Evolutionary conservation across 1,140 invertebrate genomes (phyloP).

Genomic region (Cotesia glomerata): DNA sequence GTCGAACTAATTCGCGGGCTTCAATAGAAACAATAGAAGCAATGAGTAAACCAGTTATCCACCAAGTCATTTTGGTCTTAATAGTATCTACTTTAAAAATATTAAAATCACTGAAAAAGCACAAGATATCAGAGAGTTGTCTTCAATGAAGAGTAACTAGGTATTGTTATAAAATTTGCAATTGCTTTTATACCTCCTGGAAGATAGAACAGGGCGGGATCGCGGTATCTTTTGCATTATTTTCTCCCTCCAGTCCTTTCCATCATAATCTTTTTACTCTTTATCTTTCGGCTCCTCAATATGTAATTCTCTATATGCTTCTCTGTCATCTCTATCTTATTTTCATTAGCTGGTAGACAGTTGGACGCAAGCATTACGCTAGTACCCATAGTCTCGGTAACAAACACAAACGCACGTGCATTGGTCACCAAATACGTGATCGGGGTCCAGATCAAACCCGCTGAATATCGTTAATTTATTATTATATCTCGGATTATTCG

Average conservation of each 20-base stretch:
- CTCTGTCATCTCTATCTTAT: constrained; percentile 9
- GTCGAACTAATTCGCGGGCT: constrained; percentile 26
- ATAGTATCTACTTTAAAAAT: neutral
- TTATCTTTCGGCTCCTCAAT: constrained; percentile 16
- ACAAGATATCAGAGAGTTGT: too few species aligned
- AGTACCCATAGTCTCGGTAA: neutral
- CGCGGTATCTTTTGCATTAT: constrained; percentile 6
- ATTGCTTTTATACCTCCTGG: constrained; percentile 55
- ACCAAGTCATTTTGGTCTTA: constrained; percentile 9
- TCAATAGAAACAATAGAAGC: constrained; percentile 1
- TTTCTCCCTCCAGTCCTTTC: constrained; percentile 27
- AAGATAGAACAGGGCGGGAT: constrained; percentile 32
- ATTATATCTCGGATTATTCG: constrained; percentile 32
- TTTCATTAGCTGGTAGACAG: constrained; percentile 27
- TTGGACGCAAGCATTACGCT: constrained; percentile 27
- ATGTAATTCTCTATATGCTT: neutral
- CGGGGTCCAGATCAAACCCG: constrained; percentile 36
- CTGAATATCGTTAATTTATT: constrained; percentile 49
- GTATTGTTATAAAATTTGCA: constrained; percentile 37
- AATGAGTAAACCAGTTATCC: constrained; percentile 9
- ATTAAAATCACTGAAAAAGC: too few species aligned
- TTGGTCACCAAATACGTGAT: constrained; percentile 51
- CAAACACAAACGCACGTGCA: constrained; percentile 41
- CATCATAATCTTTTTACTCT: neutral
- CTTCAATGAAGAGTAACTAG: constrained; percentile 33